Evolutionary conservation across 2,888 invertebrate species (phyloP).

Genomic region (Dasysyrphus tricinctus): DNA sequence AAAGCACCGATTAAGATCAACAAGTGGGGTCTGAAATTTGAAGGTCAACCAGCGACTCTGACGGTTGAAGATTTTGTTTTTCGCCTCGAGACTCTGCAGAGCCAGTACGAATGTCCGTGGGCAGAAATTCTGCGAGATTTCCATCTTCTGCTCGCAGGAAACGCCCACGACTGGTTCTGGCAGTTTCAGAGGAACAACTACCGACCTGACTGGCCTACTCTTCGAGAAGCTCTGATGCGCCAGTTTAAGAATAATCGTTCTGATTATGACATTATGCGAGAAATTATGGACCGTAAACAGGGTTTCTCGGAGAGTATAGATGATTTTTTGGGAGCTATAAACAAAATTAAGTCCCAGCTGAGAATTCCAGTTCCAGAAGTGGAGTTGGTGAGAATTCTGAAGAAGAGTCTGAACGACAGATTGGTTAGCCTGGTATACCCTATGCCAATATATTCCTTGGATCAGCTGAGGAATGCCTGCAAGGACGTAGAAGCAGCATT

Average conservation of each 20-base stretch:
- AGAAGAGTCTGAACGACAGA: background rate
- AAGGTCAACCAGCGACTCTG: background rate
- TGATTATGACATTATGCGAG: background rate
- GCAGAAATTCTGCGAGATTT: too few relatives aligned
- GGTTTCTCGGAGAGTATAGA: too few relatives aligned
- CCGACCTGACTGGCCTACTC: background rate
- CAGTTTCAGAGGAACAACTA: background rate
- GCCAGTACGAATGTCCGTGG: background rate
- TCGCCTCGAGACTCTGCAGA: background rate
- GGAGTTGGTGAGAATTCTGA: too few relatives aligned
- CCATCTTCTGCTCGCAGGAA: too few relatives aligned
- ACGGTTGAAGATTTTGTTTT: conserved; percentile 5
- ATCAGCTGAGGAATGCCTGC: conserved; percentile 1
- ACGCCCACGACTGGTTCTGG: background rate
- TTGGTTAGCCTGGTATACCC: background rate
- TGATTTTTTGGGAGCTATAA: too few relatives aligned
- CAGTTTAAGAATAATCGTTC: background rate
- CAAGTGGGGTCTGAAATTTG: background rate
- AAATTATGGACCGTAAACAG: too few relatives aligned
- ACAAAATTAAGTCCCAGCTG: too few relatives aligned
- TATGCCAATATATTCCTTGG: background rate
- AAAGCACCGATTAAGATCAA: background rate
- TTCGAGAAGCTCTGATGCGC: background rate
- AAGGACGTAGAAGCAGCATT: conserved; percentile 1
- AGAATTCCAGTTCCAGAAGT: too few relatives aligned